Evolutionary conservation across 2,113 vertebrate species (phyloP).

Genomic region (Myiozetetes cayanensis): DNA sequence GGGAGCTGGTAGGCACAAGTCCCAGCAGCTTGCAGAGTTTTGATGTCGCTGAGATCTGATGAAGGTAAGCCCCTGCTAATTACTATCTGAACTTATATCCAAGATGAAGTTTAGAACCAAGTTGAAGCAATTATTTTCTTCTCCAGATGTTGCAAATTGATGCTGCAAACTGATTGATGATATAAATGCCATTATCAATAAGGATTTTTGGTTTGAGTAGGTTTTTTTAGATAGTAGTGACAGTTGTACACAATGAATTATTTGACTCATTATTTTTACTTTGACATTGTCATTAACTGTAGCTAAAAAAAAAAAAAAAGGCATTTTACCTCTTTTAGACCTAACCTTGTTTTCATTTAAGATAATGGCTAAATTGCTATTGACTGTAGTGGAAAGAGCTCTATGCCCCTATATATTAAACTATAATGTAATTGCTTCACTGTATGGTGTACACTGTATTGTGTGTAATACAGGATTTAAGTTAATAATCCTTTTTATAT

Average conservation of each 20-base stretch:
- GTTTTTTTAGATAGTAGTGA: background rate
- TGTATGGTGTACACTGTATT: background rate
- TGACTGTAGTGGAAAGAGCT: background rate
- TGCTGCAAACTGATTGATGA: background rate
- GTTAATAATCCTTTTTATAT: conserved; percentile 54
- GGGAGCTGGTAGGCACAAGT: background rate
- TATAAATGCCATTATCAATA: background rate
- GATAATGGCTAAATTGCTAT: conserved; percentile 43
- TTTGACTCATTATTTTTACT: conserved; percentile 13
- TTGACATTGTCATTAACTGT: conserved; percentile 26
- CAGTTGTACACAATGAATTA: background rate
- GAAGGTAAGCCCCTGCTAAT: background rate
- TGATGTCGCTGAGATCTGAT: background rate
- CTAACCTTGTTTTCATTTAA: conserved; percentile 37
- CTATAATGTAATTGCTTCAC: conserved; percentile 19
- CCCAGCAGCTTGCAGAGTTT: background rate
- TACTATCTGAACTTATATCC: background rate
- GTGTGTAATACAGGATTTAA: conserved; percentile 38
- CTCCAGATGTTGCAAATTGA: background rate
- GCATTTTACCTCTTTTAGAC: conserved; percentile 1
- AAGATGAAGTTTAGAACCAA: background rate
- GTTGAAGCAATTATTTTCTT: background rate
- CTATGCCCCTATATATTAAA: conserved; percentile 9
- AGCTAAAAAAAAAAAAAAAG: conserved; percentile 29
- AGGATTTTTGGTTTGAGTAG: background rate